Conservation (phyloP, 2,113 vertebrate species). For the Zapornia atra region DNA sequence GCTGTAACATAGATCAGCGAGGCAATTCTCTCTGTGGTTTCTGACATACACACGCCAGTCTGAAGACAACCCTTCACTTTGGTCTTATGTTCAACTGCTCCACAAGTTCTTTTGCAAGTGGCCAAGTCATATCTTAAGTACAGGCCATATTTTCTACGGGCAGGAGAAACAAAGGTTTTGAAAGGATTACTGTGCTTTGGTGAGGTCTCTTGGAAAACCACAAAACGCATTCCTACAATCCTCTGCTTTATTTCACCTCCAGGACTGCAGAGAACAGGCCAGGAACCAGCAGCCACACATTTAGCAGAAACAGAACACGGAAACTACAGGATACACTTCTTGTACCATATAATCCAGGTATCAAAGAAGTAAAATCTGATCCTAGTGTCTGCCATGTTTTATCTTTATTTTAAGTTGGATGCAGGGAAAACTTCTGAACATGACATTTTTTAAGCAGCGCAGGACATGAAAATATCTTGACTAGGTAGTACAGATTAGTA, state of each 20-base stretch:
- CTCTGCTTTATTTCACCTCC: constrained; percentile 51
- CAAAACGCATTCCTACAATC: constrained; percentile 25
- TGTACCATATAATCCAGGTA: background rate
- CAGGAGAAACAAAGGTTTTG: constrained; percentile 41
- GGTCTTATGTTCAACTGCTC: background rate
- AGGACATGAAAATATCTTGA: background rate
- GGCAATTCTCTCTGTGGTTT: background rate
- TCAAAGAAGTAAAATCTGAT: constrained; percentile 4
- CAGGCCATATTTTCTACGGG: background rate
- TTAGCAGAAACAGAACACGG: background rate
- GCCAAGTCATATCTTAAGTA: constrained; percentile 25
- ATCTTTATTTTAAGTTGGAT: background rate
- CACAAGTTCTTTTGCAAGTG: background rate
- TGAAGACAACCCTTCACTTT: background rate
- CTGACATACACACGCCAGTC: fast-evolving
- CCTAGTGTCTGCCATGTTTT: background rate
- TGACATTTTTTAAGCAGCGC: background rate
- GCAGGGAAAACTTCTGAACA: background rate
- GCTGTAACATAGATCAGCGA: background rate
- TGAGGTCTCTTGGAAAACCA: constrained; percentile 21
- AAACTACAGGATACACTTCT: background rate
- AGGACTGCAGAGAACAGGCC: background rate
- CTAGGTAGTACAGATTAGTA: background rate
- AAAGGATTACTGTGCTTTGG: constrained; percentile 45
- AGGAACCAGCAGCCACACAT: background rate